Base-by-base conservation (phyloP, 2,113 vertebrate genomes). In the Nothobranchius kuhntae region DNA sequence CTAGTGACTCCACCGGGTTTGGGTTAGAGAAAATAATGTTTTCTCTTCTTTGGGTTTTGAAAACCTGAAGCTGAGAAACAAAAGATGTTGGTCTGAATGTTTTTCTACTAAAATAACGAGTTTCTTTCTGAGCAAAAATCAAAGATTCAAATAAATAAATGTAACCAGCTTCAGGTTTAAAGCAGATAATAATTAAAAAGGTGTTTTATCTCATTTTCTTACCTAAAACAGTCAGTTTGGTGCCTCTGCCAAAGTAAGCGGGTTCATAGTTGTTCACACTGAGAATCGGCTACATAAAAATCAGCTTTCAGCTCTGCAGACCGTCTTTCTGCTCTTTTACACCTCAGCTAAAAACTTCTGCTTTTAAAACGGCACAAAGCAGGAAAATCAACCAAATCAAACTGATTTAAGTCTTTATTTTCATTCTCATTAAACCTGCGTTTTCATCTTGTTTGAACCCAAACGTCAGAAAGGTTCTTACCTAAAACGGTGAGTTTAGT, bases 171-270 rank as follows among this genome's bases (percentile, higher is more conserved):
- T 45, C 38, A 40, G 38, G 1, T 13, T 3, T 9, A 44, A 44
- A 44, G 2, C 3, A 9, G 42, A 9, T 38, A 7, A 12, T 2
- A 21, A 2, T 38, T 7, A 21, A 30, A 51, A 15, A 6, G 30
- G 17, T 7, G 21, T 13, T 11, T 15, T 26, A 38, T 68, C 1
- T 51, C 36, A 8, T 8, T 65, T 70, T 82, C 83, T 85, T 68
- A 77, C 73, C 76, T 11, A 75, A 21, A 6, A 95, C 91, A 0
- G 89, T 92, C 42, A 96, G 87, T 77, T 89, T 93, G 63, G 93
- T 96, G 7, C 52, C 57, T 3, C 3, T 13, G 30, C 68, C 68
- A n/a, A 70, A 70, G 44, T 61, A 47, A 61, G 67, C 67, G 13
- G 51, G 90, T 6, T 69, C 40, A 4, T 61, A 61, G 47, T 61